These are phyloP conservation scores for Synanthedon tipuliformis DNA, from an alignment of 2,888 invertebrate species.

Conservation along the genomic window DNA sequence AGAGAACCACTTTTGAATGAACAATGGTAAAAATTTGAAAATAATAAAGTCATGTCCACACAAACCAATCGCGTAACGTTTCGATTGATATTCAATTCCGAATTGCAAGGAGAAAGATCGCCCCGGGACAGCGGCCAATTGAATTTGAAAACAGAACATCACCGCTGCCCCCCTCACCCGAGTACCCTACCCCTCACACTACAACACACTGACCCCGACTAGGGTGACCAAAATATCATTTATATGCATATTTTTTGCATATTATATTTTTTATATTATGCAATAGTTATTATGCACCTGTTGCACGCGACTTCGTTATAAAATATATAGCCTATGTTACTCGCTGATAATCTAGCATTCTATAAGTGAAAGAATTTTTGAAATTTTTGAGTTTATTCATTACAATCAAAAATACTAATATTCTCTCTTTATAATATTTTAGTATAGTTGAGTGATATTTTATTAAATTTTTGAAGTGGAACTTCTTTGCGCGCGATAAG, in stretches of 20 bases:
- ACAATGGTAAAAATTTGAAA: background rate
- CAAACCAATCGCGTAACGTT: conserved; percentile 24
- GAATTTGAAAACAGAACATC: conserved; percentile 67
- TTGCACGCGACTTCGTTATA: no score
- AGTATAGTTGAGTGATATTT: no score
- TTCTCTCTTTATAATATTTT: no score
- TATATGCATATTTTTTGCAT: no score
- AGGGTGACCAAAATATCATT: conserved; percentile 10
- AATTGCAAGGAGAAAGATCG: conserved; percentile 61
- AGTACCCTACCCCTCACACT: conserved; percentile 9
- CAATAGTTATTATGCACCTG: background rate
- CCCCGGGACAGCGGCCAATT: conserved; percentile 65
- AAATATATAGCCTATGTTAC: no score
- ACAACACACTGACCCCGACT: conserved; percentile 6
- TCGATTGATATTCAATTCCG: conserved; percentile 68
- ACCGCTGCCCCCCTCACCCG: conserved; percentile 17
- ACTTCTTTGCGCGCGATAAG: no score
- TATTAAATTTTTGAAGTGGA: no score
- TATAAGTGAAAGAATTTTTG: no score
- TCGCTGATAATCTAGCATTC: no score
- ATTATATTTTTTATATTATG: background rate
- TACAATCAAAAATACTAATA: no score
- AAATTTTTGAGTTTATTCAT: no score
- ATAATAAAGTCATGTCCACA: conserved; percentile 33
- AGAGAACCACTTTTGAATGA: background rate